Percentiles rank a stretch among this genome's conserved stretches.
These are phyloP conservation scores for Lasiurus borealis DNA, from an alignment of 2,113 vertebrate species.

Conservation along the genomic window DNA sequence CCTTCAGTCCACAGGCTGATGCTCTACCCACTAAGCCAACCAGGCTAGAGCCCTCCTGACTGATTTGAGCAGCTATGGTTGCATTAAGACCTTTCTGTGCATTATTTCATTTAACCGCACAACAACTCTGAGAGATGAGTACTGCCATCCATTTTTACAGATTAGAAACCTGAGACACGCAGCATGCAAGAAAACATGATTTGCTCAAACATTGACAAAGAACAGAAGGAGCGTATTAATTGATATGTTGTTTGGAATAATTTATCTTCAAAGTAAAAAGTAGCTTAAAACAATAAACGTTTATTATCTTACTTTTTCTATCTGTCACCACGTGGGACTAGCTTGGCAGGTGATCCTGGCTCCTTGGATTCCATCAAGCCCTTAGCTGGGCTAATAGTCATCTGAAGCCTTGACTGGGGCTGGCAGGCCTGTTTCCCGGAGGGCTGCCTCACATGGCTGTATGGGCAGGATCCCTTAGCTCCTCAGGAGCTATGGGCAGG, in stretches of 20 bases:
- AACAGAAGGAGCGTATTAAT: not conserved
- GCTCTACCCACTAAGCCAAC: too few relatives aligned
- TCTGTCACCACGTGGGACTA: not conserved
- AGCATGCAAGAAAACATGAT: not conserved
- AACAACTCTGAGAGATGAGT: not conserved
- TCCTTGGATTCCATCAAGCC: not conserved
- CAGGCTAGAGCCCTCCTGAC: not conserved
- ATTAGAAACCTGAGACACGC: not conserved
- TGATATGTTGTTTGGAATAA: not conserved
- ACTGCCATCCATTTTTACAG: not conserved
- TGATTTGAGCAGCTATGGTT: not conserved
- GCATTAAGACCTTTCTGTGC: not conserved
- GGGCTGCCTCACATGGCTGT: rapidly evolving
- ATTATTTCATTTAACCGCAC: not conserved
- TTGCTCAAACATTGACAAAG: not conserved
- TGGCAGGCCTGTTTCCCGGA: not conserved
- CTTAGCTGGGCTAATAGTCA: not conserved
- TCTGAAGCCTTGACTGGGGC: not conserved
- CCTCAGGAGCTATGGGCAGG: not conserved
- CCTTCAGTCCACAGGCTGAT: too few relatives aligned
- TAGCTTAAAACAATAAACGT: not conserved
- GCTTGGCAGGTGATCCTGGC: not conserved
- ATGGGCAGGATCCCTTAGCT: not conserved
- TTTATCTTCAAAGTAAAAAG: not conserved
- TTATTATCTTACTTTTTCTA: not conserved